phyloP scores from a whole-genome alignment of 2,888 invertebrate species.

The Euphydryas editha region DNA sequence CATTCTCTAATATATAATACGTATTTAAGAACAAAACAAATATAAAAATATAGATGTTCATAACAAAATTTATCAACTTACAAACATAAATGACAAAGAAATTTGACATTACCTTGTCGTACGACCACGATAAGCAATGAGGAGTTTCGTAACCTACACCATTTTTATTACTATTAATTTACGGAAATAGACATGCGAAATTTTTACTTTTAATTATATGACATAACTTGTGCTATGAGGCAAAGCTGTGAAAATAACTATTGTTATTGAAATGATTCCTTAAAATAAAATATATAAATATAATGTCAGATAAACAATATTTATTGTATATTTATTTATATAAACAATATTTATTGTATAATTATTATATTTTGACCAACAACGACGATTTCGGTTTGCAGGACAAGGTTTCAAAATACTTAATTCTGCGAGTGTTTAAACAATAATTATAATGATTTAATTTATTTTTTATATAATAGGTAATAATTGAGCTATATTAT shows the following conservation, averaged over 20 bases:
- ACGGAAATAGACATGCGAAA: not conserved
- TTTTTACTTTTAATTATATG: not conserved
- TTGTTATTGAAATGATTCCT: not conserved
- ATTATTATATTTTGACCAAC: not conserved
- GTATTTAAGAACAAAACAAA: slow-evolving; percentile 55
- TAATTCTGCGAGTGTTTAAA: slow-evolving; percentile 4
- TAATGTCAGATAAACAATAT: slow-evolving; percentile 9
- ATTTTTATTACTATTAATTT: not conserved
- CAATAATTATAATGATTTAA: not conserved
- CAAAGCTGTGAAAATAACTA: slow-evolving; percentile 21
- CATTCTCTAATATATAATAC: slow-evolving; percentile 57
- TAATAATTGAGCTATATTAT: not conserved
- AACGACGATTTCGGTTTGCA: not conserved
- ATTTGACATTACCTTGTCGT: slow-evolving; percentile 23
- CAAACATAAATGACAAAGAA: slow-evolving; percentile 14
- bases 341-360: no score
- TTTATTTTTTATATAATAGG: not conserved
- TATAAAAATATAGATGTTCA: slow-evolving; percentile 68
- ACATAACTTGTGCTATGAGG: slow-evolving; percentile 17
- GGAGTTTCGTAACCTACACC: not conserved
- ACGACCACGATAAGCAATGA: slow-evolving; percentile 6
- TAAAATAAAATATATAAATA: not conserved
- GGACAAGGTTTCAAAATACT: slow-evolving; percentile 15
- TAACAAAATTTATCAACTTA: slow-evolving; percentile 53
- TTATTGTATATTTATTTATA: not conserved